phyloP scores from a whole-genome alignment of 2,888 invertebrate species.

The Myopa testacea region DNA sequence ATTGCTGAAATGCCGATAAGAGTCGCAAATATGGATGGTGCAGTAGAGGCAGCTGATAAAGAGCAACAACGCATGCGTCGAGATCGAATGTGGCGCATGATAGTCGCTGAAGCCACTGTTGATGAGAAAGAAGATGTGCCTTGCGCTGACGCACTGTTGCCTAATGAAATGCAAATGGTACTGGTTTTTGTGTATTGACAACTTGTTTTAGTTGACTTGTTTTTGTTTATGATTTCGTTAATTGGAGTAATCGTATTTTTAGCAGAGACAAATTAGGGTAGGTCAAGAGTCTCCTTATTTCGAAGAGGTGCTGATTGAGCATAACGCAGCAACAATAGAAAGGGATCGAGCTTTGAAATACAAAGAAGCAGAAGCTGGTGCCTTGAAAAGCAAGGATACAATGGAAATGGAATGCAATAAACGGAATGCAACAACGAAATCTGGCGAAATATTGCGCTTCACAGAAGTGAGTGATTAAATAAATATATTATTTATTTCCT shows the following conservation, averaged over 20 bases:
- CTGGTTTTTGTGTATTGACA: not conserved
- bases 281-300: constrained; percentile 20
- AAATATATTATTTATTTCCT: not conserved
- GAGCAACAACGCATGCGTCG: not conserved
- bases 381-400: not conserved
- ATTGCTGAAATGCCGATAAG: not conserved
- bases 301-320: constrained; percentile 24
- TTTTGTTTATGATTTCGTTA: constrained; percentile 14
- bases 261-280: constrained; percentile 26
- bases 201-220: not conserved
- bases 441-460: not conserved
- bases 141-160: not conserved
- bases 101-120: constrained; percentile 6
- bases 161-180: constrained; percentile 1
- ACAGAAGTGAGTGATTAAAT: constrained; percentile 9
- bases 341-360: not conserved
- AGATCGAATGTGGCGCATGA: constrained; percentile 5
- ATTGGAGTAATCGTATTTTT: constrained; percentile 22
- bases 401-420: not conserved
- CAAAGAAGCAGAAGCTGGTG: not conserved
- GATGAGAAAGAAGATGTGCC: constrained; percentile 18
- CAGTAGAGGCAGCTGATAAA: not conserved
- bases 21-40: not conserved
- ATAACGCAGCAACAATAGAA: not conserved
- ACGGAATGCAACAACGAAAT: not conserved